These are phyloP conservation scores for Onthophagus sagittarius DNA, from an alignment of 2,888 invertebrate species.

Conservation along the genomic window DNA sequence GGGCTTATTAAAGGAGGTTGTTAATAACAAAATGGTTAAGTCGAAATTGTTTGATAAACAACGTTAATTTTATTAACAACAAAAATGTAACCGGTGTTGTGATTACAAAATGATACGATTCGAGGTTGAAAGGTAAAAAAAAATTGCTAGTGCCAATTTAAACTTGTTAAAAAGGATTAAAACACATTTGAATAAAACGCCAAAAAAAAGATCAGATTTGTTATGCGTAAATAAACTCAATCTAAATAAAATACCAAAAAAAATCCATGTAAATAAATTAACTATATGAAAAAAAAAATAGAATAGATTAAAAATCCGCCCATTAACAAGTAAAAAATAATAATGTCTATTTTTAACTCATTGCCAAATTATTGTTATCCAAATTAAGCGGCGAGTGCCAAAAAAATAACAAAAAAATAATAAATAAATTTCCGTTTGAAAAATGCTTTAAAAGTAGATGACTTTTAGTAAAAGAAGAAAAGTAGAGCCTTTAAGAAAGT, in stretches of 20 bases:
- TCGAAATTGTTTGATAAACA: conserved; percentile 16
- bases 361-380: conserved; percentile 5
- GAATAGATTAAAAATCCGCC: not conserved
- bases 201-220: not conserved
- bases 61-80: conserved; percentile 13
- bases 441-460: not conserved
- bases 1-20: conserved; percentile 59
- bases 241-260: not conserved
- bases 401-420: not conserved
- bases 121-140: not conserved
- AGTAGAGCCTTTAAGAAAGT: not conserved
- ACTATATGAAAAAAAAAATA: not conserved
- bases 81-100: conserved; percentile 12
- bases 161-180: not conserved
- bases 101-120: not conserved
- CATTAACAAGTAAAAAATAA: not conserved
- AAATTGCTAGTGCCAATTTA: not conserved
- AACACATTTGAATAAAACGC: not conserved
- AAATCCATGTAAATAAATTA: not conserved
- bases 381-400: not conserved
- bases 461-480: not conserved
- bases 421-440: not conserved
- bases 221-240: not conserved
- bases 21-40: conserved; percentile 37
- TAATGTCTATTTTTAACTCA: not conserved